A percentile compares a stretch with the other conserved stretches of the same genome.
These are phyloP conservation scores for Platyrinchus mystaceus DNA, from an alignment of 2,797 vertebrate species.

Conservation along the genomic window DNA sequence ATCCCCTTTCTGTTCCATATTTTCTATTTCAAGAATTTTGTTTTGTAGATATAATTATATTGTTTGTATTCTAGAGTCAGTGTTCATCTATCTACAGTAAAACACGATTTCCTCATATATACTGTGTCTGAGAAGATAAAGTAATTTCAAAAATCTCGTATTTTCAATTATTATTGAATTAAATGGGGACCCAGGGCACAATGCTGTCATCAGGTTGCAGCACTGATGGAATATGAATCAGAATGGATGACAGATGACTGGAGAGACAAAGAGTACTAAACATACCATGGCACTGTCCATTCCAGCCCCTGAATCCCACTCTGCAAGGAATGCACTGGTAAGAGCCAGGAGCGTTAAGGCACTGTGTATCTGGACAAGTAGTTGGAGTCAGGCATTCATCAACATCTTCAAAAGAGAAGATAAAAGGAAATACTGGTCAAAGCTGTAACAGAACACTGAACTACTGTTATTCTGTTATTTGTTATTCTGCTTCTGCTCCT, in stretches of 20 bases:
- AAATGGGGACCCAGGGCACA: neutral
- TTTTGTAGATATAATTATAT: neutral
- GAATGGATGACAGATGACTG: neutral
- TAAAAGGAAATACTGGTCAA: neutral
- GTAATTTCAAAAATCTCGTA: neutral
- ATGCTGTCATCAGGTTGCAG: neutral
- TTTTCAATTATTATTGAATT: neutral
- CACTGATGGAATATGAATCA: neutral
- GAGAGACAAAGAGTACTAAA: neutral
- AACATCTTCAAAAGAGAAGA: constrained; percentile 77
- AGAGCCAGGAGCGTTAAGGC: constrained; percentile 85
- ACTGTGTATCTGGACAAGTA: constrained; percentile 87
- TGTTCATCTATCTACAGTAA: neutral
- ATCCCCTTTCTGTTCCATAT: neutral
- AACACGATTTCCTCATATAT: neutral
- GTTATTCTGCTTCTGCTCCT: neutral
- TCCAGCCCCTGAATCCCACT: constrained; percentile 85
- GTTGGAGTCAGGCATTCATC: constrained; percentile 84
- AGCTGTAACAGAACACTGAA: neutral
- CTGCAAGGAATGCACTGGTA: constrained; percentile 88
- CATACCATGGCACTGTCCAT: constrained; percentile 88
- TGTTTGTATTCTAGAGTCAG: neutral
- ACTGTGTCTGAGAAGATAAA: neutral
- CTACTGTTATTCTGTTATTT: neutral
- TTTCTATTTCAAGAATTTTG: neutral